These are phyloP conservation scores for Copidosoma floridanum DNA, from an alignment of 1,140 invertebrate genomes.

Conservation along the genomic window DNA sequence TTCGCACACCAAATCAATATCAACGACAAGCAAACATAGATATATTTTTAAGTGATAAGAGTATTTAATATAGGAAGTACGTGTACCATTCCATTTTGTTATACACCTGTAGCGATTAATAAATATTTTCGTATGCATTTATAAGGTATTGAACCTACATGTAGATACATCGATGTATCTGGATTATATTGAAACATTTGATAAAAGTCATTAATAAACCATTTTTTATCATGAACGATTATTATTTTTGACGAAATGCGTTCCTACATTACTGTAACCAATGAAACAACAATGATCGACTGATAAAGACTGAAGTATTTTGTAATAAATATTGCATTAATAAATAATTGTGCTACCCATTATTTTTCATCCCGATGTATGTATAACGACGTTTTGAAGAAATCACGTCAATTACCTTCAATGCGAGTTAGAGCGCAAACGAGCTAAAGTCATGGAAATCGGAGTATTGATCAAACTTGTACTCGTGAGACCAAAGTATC, in stretches of 20 bases:
- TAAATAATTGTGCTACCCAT: constrained; percentile 14
- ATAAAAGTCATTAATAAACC: no score
- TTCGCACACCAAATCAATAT: no score
- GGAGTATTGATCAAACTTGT: constrained; percentile 28
- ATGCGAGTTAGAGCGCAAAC: background rate
- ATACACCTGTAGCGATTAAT: constrained; percentile 1
- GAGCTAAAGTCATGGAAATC: constrained; percentile 25
- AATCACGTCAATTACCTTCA: no score
- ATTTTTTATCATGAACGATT: constrained; percentile 24
- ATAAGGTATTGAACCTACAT: constrained; percentile 8
- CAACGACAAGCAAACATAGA: no score
- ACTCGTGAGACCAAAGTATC: background rate
- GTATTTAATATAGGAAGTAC: no score
- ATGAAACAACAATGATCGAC: constrained; percentile 16
- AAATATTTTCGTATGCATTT: background rate
- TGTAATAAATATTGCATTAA: constrained; percentile 13
- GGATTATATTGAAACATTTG: no score
- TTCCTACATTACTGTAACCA: constrained; percentile 17
- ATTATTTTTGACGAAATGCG: constrained; percentile 25
- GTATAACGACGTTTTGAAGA: no score
- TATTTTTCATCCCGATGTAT: no score
- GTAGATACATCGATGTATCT: no score
- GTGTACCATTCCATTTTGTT: no score
- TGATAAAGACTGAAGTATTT: constrained; percentile 12
- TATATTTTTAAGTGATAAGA: no score